These are phyloP conservation scores for Dinocampus coccinellae DNA, from an alignment of 2,888 invertebrate species.

Conservation along the genomic window DNA sequence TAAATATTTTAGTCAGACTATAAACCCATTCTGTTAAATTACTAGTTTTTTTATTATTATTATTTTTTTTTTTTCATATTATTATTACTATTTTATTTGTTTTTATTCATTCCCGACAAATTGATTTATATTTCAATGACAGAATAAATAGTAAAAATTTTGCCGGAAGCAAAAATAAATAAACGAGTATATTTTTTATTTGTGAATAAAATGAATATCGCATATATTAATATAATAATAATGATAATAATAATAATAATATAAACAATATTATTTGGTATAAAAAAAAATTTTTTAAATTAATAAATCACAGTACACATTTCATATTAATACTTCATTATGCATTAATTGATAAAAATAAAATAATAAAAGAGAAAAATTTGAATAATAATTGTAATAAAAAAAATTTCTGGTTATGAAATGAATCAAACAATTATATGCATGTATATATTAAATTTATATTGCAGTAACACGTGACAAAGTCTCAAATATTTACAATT, in stretches of 20 bases:
- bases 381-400: too few relatives aligned
- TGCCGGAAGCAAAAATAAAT: not conserved
- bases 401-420: too few relatives aligned
- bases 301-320: too few relatives aligned
- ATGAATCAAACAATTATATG: not conserved
- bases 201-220: not conserved
- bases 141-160: not conserved
- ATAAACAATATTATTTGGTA: not conserved
- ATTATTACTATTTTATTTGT: too few relatives aligned
- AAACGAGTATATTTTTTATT: not conserved
- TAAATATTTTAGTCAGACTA: not conserved
- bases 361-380: too few relatives aligned
- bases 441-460: not conserved
- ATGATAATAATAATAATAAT: not conserved
- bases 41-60: too few relatives aligned
- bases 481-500: conserved; percentile 15
- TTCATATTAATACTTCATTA: too few relatives aligned
- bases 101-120: not conserved
- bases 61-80: too few relatives aligned
- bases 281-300: not conserved
- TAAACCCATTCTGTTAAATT: not conserved
- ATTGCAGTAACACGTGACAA: not conserved
- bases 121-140: not conserved
- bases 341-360: too few relatives aligned
- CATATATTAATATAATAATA: not conserved